Conservation (phyloP, 2,888 invertebrate genomes). For the Ophraella communa region DNA sequence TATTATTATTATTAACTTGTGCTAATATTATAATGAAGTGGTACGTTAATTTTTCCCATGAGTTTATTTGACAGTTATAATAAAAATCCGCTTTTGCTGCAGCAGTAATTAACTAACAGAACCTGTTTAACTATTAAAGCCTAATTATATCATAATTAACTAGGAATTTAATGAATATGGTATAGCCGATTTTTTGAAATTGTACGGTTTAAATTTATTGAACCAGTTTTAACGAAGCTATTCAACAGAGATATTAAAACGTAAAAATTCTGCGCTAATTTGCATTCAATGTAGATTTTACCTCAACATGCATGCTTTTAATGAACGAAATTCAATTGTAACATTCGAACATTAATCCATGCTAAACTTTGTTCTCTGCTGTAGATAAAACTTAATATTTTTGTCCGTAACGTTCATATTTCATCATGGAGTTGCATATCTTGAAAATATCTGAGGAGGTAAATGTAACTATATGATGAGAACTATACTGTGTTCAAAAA, state of each 20-base stretch:
- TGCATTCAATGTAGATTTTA: background rate
- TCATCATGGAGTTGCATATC: no score
- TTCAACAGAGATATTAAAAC: background rate
- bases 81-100: background rate
- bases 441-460: background rate
- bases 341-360: background rate
- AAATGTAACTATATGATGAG: no score
- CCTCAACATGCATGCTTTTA: background rate
- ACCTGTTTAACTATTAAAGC: no score
- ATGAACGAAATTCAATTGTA: background rate
- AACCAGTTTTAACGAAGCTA: background rate
- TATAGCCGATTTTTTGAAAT: background rate
- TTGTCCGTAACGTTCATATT: no score
- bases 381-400: no score
- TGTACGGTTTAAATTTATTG: background rate
- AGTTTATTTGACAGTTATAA: background rate
- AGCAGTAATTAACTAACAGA: background rate
- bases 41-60: no score
- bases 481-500: no score
- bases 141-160: no score
- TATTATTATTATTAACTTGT: no score
- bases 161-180: background rate
- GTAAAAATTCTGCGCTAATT: background rate
- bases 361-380: background rate
- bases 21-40: no score